Base-by-base conservation (phyloP, 2,113 vertebrate genomes). In the Erinaceus europaeus region DNA sequence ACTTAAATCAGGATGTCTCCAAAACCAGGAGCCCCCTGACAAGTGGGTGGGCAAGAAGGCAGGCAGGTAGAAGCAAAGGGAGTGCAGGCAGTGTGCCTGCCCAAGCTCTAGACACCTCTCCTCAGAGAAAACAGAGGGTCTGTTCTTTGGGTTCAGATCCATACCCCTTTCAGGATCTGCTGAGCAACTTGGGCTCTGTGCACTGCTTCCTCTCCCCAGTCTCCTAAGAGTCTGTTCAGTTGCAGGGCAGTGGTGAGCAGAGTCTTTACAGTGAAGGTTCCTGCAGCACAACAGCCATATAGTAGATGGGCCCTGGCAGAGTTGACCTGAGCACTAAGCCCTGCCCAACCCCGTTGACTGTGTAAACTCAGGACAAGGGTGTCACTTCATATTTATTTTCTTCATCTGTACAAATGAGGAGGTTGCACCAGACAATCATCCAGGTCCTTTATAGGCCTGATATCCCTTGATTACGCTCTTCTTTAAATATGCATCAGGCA, bases 401-500 rank as follows among this genome's bases (percentile, higher is more conserved):
- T 34, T 80, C 46, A 25, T 74, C 48, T 61, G 61, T 34, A n/a
- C 53, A 67, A 75, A 73, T 27, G 10, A 90, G 74, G 74, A 57
- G n/a, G 17, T 20, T 68, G 34, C 67, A 53, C 55, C n/a, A 72
- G 38, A 34, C 52, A 34, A 59, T 13, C 4, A 0, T 8, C 52
- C 48, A 42, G 52, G 38, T 75, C 4, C 32, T 90, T 67, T 13
- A 36, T 1, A 55, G 29, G 38, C 65, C 55, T 20, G 15, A 62
- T 48, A 62, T n/a, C 55, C 67, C 32, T 67, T 50, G 52, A 72
- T 64, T 55, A 38, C 7, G 9, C 4, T 36, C 44, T 23, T 64
- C 72, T 68, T 46, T 85, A 85, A 85, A 62, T 79, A 68, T 64
- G 46, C 34, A 90, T 68, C 88, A 76, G 80, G 67, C 12, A 61